Percentiles rank a stretch among this genome's conserved stretches.
These are phyloP conservation scores for Ophiothrix spiculata DNA, from an alignment of 35 echinoderm and acorn worm genomes.

Conservation along the genomic window DNA sequence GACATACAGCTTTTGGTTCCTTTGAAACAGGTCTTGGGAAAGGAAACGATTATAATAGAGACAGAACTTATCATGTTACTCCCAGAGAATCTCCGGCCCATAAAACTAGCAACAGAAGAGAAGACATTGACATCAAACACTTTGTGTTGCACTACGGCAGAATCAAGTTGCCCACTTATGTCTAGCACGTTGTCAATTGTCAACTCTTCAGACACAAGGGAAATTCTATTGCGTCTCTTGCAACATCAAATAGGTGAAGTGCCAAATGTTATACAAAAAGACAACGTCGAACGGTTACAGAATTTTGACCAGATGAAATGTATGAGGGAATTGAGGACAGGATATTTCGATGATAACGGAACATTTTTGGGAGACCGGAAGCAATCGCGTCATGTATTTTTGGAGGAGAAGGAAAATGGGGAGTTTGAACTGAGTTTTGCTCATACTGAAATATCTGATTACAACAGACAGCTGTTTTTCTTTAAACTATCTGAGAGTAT, in stretches of 20 bases:
- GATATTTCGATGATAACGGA: conserved; percentile 1
- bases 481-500: neutral
- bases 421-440: neutral
- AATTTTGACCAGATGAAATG: neutral
- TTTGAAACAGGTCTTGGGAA: neutral
- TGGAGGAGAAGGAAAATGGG: neutral
- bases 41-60: too few species aligned
- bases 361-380: neutral
- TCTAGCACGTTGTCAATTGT: conserved; percentile 1
- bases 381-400: neutral
- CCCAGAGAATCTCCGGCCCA: neutral
- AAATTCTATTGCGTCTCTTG: neutral
- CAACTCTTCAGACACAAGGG: neutral
- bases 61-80: neutral
- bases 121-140: neutral
- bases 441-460: neutral
- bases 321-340: neutral
- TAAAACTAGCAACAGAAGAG: neutral
- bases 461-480: neutral
- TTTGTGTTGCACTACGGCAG: neutral
- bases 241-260: neutral
- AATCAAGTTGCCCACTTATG: neutral
- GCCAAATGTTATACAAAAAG: neutral
- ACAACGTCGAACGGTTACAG: neutral
- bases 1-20: conserved; percentile 1